phyloP scores from a whole-genome alignment of 2,888 invertebrate species.

The Tenthredo amoena region DNA sequence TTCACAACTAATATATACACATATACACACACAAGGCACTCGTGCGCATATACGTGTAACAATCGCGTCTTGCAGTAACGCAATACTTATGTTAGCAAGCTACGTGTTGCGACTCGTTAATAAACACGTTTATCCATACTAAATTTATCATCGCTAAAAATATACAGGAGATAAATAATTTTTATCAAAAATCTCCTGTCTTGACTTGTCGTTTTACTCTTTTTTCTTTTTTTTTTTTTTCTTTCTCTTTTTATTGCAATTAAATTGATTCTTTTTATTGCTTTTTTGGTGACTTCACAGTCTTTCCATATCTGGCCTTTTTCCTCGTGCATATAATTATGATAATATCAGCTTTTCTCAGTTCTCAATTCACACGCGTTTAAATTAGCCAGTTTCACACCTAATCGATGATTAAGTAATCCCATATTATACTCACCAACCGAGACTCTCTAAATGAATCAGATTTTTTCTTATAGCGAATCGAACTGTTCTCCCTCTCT shows the following conservation, averaged over 20 bases:
- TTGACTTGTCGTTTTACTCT: neutral
- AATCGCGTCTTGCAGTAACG: neutral
- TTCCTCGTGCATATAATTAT: neutral
- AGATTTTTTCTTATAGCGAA: neutral
- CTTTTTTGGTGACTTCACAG: neutral
- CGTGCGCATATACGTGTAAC: neutral
- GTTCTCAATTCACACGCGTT: neutral
- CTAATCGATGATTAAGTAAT: neutral
- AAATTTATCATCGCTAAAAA: neutral
- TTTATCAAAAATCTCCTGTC: neutral
- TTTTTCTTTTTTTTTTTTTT: neutral
- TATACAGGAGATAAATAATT: neutral
- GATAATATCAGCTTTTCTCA: neutral
- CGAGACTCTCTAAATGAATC: neutral
- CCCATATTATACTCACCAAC: neutral
- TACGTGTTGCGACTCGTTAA: neutral
- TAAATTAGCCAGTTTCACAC: neutral
- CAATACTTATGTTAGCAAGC: neutral
- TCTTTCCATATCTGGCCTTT: too few species aligned
- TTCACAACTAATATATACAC: neutral
- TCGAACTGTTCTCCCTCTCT: neutral
- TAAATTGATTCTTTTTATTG: neutral
- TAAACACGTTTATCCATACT: neutral
- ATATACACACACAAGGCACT: neutral
- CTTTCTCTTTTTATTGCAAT: neutral